These are phyloP conservation scores for Bryconaethiops microstoma DNA, from an alignment of 2,797 vertebrate genomes.

Conservation along the genomic window DNA sequence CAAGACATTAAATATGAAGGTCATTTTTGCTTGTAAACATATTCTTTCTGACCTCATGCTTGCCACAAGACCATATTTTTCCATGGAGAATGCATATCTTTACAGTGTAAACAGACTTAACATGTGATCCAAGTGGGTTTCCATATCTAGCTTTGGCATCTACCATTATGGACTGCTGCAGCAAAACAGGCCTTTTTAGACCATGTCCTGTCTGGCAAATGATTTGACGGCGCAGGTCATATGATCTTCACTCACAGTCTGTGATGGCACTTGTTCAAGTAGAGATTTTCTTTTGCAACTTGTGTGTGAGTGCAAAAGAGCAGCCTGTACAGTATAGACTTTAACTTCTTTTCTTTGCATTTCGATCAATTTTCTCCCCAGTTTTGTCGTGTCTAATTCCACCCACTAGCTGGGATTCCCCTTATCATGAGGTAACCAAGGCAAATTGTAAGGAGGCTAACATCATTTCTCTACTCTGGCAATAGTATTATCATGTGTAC, in stretches of 20 bases:
- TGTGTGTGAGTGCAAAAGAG: neutral
- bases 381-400: too few species aligned
- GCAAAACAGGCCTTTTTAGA: conserved; percentile 5
- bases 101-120: conserved; percentile 7
- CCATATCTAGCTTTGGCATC: neutral
- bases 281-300: neutral
- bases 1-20: neutral
- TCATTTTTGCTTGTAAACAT: neutral
- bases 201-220: conserved; percentile 5
- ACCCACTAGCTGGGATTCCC: too few species aligned
- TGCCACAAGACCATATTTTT: neutral
- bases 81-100: neutral
- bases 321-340: neutral
- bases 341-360: too few species aligned
- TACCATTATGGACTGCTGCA: neutral
- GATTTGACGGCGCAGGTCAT: conserved; percentile 14
- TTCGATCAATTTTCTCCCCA: too few species aligned
- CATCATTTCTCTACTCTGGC: too few species aligned
- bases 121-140: conserved; percentile 3
- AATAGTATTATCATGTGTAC: too few species aligned
- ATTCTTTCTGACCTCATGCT: neutral
- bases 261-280: neutral
- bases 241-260: conserved; percentile 38
- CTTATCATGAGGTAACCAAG: too few species aligned
- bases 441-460: too few species aligned